phyloP scores from a whole-genome alignment of 2,888 invertebrate species.

The Eristalis pertinax region DNA sequence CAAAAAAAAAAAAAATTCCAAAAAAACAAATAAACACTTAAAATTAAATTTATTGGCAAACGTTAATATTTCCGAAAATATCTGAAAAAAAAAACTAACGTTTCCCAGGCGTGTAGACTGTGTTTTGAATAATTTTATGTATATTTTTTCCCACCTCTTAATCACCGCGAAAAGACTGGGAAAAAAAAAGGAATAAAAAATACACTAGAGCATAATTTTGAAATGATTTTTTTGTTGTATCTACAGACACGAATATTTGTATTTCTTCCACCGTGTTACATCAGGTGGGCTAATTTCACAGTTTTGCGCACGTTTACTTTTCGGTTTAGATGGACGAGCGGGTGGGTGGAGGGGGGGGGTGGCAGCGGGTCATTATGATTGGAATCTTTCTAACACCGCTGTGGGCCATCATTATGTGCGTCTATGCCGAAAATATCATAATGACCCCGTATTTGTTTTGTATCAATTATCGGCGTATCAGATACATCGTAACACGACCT shows the following conservation, averaged over 20 bases:
- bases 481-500: neutral
- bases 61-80: neutral
- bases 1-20: slow-evolving; percentile 3
- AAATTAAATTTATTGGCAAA: slow-evolving; percentile 30
- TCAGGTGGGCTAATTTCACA: slow-evolving; percentile 17
- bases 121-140: neutral
- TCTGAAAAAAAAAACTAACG: neutral
- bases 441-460: neutral
- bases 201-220: neutral
- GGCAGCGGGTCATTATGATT: neutral
- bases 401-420: neutral
- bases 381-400: neutral
- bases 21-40: slow-evolving; percentile 37
- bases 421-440: neutral
- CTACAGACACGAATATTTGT: neutral
- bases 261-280: neutral
- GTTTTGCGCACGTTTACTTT: neutral
- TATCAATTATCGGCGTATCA: neutral
- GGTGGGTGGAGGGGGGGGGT: neutral
- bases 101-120: neutral
- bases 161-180: neutral
- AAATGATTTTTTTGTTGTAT: neutral
- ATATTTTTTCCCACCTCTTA: neutral
- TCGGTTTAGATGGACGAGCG: neutral
- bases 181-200: neutral